Evolutionary conservation across 92 coral and sea anemone species (phyloP).

Genomic region (Epizoanthus rinbou): DNA sequence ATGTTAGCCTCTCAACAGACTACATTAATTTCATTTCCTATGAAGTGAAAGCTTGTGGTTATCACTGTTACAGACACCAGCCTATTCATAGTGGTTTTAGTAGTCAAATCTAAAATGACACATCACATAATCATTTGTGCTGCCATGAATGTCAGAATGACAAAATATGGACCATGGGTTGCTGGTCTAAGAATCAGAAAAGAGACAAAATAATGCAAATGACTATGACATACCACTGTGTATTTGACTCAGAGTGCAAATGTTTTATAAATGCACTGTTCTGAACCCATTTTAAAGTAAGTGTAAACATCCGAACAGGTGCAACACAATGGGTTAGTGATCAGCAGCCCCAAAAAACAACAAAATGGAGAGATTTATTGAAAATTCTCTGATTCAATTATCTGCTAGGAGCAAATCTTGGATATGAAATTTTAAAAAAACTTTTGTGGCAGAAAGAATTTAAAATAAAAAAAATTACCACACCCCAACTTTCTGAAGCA

Average conservation of each 20-base stretch:
- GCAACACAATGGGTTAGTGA: not conserved
- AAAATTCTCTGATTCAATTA: not conserved
- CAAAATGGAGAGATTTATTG: not conserved
- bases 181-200: too few relatives aligned
- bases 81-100: too few relatives aligned
- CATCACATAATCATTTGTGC: too few relatives aligned
- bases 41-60: too few relatives aligned
- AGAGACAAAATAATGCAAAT: not conserved
- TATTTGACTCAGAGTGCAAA: not conserved
- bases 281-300: not conserved
- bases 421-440: not conserved
- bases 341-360: not conserved
- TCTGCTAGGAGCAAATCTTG: not conserved
- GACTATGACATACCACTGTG: not conserved
- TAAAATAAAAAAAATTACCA: not conserved
- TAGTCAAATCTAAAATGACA: too few relatives aligned
- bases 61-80: too few relatives aligned
- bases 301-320: constrained; percentile 34
- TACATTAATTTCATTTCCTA: too few relatives aligned
- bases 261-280: constrained; percentile 8
- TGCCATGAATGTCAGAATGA: too few relatives aligned
- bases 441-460: not conserved
- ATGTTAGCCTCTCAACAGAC: too few relatives aligned
- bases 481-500: not conserved
- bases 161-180: too few relatives aligned